These are phyloP conservation scores for Lepidochrysops patricia DNA, from an alignment of 2,888 invertebrate genomes.

Conservation along the genomic window DNA sequence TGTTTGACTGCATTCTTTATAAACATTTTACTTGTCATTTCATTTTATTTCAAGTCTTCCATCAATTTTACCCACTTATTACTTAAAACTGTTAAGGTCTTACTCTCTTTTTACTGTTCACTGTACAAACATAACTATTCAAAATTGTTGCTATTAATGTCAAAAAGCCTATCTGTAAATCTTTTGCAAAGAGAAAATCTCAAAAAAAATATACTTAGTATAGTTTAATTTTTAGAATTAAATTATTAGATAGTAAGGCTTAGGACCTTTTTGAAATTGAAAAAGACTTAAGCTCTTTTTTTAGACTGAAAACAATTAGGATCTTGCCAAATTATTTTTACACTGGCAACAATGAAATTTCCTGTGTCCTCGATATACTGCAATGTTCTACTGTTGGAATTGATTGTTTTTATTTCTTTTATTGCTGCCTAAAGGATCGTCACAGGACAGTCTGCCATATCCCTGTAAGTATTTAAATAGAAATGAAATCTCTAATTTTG, in stretches of 20 bases:
- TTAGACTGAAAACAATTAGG: constrained; percentile 47
- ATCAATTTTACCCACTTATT: neutral
- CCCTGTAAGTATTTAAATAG: constrained; percentile 72
- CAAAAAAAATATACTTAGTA: constrained; percentile 15
- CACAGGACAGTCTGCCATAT: constrained; percentile 77
- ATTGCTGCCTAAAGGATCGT: constrained; percentile 72
- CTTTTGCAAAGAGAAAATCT: constrained; percentile 10
- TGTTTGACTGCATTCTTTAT: neutral
- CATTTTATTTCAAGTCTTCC: neutral
- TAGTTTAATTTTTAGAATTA: constrained; percentile 14
- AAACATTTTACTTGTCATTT: neutral
- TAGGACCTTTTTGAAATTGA: constrained; percentile 14
- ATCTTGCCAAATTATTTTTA: constrained; percentile 49
- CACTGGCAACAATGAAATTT: neutral
- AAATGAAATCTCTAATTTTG: constrained; percentile 10
- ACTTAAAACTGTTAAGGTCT: too few species aligned
- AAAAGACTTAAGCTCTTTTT: constrained; percentile 12
- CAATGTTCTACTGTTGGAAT: constrained; percentile 16
- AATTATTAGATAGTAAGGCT: constrained; percentile 5
- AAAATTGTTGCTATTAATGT: neutral
- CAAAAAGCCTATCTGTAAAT: constrained; percentile 8
- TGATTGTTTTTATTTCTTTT: constrained; percentile 34
- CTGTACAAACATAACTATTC: neutral
- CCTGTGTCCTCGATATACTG: neutral
- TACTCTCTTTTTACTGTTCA: neutral